phyloP scores from a whole-genome alignment of 2,797 vertebrate species.

The Sphaeramia orbicularis region DNA sequence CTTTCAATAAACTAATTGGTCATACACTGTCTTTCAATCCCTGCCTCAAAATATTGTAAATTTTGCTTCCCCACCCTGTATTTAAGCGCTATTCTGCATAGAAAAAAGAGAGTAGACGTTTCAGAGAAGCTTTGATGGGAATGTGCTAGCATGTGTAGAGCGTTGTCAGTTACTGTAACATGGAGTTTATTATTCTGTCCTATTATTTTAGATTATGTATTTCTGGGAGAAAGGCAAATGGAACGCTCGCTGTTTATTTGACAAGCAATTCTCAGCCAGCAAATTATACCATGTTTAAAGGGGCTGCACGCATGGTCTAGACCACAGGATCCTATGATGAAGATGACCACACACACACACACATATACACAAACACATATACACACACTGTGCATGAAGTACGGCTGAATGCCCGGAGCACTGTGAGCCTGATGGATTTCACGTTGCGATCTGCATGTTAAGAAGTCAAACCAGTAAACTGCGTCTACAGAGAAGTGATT shows the following conservation, averaged over 20 bases:
- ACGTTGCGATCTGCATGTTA: conserved; percentile 12
- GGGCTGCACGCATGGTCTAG: conserved; percentile 52
- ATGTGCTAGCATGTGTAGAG: conserved; percentile 16
- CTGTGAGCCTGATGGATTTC: conserved; percentile 18
- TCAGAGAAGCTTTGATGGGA: conserved; percentile 13
- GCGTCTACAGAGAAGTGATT: not conserved
- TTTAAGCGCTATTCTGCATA: conserved; percentile 1
- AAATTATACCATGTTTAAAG: conserved; percentile 73
- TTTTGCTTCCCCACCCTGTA: too few species aligned
- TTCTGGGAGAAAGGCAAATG: conserved; percentile 75
- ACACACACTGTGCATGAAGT: conserved; percentile 5
- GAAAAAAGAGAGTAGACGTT: conserved; percentile 16
- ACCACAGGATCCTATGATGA: conserved; percentile 54
- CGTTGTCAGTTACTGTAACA: conserved; percentile 47
- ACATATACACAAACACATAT: conserved; percentile 15
- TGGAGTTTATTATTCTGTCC: conserved; percentile 68
- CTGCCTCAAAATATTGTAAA: too few species aligned
- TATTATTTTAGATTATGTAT: conserved; percentile 72
- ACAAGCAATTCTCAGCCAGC: conserved; percentile 74
- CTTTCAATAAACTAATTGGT: too few species aligned
- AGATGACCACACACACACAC: conserved; percentile 61
- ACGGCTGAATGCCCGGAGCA: conserved; percentile 21
- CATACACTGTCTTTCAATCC: too few species aligned
- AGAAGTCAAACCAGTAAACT: conserved; percentile 2
- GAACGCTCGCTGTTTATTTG: conserved; percentile 76